Conservation (phyloP, 2,797 vertebrate species). For the Cyclopterus lumpus region DNA sequence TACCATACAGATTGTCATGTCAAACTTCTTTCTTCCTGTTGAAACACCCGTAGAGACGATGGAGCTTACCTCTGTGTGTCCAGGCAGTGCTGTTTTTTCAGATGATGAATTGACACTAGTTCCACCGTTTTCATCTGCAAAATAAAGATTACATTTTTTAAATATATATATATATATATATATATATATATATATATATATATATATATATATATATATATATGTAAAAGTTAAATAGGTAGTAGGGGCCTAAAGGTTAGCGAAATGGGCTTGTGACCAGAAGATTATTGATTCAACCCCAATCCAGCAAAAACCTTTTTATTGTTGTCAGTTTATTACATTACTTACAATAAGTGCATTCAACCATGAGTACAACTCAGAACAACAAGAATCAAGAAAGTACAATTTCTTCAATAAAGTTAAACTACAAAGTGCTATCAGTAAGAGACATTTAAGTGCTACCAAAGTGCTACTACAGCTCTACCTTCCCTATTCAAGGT, state of each 20-base stretch:
- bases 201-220: too few relatives aligned
- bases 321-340: not conserved
- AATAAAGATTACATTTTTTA: constrained; percentile 22
- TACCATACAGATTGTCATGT: not conserved
- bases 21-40: not conserved
- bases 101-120: constrained; percentile 63
- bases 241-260: not conserved
- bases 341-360: too few relatives aligned
- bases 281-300: not conserved
- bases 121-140: constrained; percentile 78
- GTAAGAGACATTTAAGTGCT: too few relatives aligned
- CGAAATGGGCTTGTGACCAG: not conserved
- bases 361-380: too few relatives aligned
- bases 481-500: too few relatives aligned
- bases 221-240: not conserved
- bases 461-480: too few relatives aligned
- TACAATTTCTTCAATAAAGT: too few relatives aligned
- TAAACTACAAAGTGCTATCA: too few relatives aligned
- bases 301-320: not conserved
- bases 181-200: too few relatives aligned
- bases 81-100: constrained; percentile 71
- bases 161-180: too few relatives aligned
- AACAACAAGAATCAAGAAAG: too few relatives aligned
- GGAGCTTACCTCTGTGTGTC: constrained; percentile 74
- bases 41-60: not conserved